Evolutionary conservation across 2,888 invertebrate genomes (phyloP), one percentile per base, ranked within the genome.

Genomic region (Mylabris sibirica): DNA sequence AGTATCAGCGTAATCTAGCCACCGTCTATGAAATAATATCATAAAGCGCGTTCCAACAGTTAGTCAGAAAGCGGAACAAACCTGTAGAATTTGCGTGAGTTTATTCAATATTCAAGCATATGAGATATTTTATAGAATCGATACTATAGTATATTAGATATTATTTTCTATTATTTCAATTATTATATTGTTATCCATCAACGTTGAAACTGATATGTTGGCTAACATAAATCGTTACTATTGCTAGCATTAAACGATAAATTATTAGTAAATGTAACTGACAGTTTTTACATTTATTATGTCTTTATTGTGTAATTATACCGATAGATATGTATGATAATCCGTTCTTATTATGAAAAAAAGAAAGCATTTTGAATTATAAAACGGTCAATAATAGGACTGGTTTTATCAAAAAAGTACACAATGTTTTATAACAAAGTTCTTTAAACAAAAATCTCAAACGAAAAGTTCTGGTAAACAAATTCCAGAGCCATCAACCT

Each of bases 161-260:
- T 44, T 44, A 44, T 17, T 44, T 44, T 4, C n/a, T 17, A 4
- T 44, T 17, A 17, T 44, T 44, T 44, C 44, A 44, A 44, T 44
- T 44, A n/a, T 44, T 44, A 44, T 44, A 17, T 44, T 44, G 44
- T 17, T 44, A 44, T 44, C 3, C n/a, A 41, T 41, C 41, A 41
- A 41, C n/a, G 41, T 41, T 44, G 44, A 17, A 44, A 44, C n/a
- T 44, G 44, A 44, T 44, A 44, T 44, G n/a, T 44, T 17, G 17
- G 44, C n/a, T 44, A 17, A 44, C 17, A 44, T 17, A 44, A 44
- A 44, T 44, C 17, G 38, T 38, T 11, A 41, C 17, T 14, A 44
- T 44, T 44, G 44, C n/a, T 44, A 44, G 17, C 44, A 5, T 5
- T 44, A 5, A 6, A 44, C 6, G 17, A 44, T 44, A 41, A n/a